Percentiles rank a stretch among this genome's conserved stretches.
phyloP scores from a whole-genome alignment of 53 echinoderm and acorn worm species.

The Antedon mediterranea region DNA sequence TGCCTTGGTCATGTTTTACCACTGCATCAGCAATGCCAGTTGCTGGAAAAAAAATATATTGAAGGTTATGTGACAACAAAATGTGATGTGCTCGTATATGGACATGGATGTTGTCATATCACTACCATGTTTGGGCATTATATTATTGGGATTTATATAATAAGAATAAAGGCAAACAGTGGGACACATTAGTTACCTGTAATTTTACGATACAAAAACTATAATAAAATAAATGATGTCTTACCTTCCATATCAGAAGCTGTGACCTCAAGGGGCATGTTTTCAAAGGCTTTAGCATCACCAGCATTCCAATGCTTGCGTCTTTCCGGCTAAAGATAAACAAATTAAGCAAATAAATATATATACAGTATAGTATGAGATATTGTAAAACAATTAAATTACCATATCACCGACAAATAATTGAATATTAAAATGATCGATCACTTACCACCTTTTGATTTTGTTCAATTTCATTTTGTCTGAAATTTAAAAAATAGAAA shows the following conservation, averaged over 20 bases:
- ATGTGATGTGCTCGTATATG: no score
- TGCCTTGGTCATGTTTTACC: constrained; percentile 7
- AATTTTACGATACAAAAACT: neutral
- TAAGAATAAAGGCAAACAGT: no score
- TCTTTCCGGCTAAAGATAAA: neutral
- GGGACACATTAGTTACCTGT: no score
- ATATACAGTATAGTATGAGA: no score
- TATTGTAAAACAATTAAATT: no score
- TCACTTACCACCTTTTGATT: neutral
- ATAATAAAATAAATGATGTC: neutral
- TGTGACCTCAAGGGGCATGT: constrained; percentile 75
- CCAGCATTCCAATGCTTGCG: constrained; percentile 78
- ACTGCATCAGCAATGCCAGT: constrained; percentile 35
- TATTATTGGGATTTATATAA: no score
- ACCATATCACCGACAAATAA: no score
- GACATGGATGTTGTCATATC: no score
- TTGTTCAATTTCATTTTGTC: neutral
- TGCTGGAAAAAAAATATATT: constrained; percentile 23
- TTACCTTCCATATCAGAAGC: constrained; percentile 95
- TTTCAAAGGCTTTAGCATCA: constrained; percentile 21
- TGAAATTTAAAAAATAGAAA: neutral
- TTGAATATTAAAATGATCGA: no score
- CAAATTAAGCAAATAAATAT: neutral
- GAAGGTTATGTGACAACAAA: no score
- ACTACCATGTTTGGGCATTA: no score